Percentiles rank a stretch among this genome's conserved stretches.
Evolutionary conservation across 2,888 invertebrate genomes (phyloP).

Genomic region (Danaus chrysippus): DNA sequence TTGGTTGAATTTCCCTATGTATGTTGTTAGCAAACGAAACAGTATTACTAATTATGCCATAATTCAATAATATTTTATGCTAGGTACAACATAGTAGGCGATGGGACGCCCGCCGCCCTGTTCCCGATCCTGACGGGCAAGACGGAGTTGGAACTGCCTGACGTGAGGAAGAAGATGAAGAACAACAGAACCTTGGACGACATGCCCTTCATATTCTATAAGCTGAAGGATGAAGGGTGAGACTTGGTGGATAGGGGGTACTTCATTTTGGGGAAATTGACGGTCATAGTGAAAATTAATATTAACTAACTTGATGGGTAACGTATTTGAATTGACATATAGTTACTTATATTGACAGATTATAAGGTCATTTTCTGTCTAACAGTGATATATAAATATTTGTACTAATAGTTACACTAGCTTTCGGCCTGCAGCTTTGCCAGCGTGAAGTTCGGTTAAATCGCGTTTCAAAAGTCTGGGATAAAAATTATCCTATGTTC

Average conservation of each 20-base stretch:
- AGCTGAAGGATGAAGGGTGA: slow-evolving; percentile 83
- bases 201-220: slow-evolving; percentile 93
- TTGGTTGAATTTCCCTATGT: neutral
- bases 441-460: too few species aligned
- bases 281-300: too few species aligned
- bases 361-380: too few species aligned
- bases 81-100: slow-evolving; percentile 89
- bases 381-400: too few species aligned
- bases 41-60: neutral
- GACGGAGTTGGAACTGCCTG: slow-evolving; percentile 92
- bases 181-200: slow-evolving; percentile 83
- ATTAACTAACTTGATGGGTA: slow-evolving; percentile 5
- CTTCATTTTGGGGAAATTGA: too few species aligned
- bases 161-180: slow-evolving; percentile 84
- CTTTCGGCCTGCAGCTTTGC: too few species aligned
- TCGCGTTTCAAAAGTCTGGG: too few species aligned
- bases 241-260: slow-evolving; percentile 33
- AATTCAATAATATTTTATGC: slow-evolving; percentile 16
- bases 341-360: too few species aligned
- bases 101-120: slow-evolving; percentile 91
- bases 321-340: too few species aligned
- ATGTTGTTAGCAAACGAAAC: neutral
- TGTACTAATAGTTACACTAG: too few species aligned
- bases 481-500: too few species aligned
- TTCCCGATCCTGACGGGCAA: slow-evolving; percentile 93